Conservation (phyloP, 2,797 vertebrate species). For the Sebastes wilsoni region DNA sequence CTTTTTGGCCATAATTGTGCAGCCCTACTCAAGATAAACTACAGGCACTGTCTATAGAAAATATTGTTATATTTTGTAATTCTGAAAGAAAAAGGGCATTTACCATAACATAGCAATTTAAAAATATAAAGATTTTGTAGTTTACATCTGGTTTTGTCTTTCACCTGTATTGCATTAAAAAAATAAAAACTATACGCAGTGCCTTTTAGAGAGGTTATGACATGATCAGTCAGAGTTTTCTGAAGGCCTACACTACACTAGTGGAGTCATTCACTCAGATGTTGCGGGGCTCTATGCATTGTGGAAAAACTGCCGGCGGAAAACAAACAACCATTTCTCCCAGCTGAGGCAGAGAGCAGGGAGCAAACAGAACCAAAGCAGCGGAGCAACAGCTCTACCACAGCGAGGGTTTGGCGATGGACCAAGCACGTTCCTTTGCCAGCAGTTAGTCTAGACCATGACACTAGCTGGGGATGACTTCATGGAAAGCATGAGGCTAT, state of each 20-base stretch:
- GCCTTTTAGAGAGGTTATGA: neutral
- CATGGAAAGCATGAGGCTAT: slow-evolving; percentile 69
- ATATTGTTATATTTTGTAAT: neutral
- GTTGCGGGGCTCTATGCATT: neutral
- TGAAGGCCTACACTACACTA: slow-evolving; percentile 18
- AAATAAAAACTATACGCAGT: neutral
- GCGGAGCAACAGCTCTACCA: slow-evolving; percentile 54
- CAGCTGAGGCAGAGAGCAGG: slow-evolving; percentile 18
- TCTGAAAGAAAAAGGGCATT: neutral
- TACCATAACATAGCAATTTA: neutral
- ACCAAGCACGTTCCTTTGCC: slow-evolving; percentile 62
- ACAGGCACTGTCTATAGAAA: neutral
- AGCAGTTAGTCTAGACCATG: slow-evolving; percentile 67
- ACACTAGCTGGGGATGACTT: slow-evolving; percentile 58
- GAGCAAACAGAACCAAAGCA: slow-evolving; percentile 35
- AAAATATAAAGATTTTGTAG: neutral
- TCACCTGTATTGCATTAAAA: neutral
- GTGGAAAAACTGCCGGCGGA: slow-evolving; percentile 19
- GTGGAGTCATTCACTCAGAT: slow-evolving; percentile 26
- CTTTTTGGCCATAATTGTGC: no score
- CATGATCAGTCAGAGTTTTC: neutral
- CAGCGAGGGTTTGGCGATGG: slow-evolving; percentile 49
- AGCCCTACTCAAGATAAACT: neutral
- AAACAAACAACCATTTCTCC: slow-evolving; percentile 27
- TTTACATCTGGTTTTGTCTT: neutral